A percentile compares a stretch with the other conserved stretches of the same genome.
Conservation (phyloP, 1,140 invertebrate genomes). For the Lepidurus couesii region DNA sequence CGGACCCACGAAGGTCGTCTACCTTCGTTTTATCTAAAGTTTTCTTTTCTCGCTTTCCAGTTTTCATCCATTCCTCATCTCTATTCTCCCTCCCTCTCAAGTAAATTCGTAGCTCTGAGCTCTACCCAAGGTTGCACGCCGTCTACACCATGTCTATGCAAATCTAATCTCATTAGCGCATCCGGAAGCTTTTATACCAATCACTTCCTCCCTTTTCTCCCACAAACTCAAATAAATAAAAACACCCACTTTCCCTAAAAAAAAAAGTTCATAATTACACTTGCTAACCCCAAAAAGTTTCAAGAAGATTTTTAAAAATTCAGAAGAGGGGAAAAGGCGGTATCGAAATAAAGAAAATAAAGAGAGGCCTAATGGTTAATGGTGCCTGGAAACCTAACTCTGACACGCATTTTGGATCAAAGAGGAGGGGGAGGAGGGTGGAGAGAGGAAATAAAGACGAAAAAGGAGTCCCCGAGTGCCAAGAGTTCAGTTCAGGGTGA, state of each 20-base stretch:
- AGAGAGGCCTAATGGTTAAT: too few relatives aligned
- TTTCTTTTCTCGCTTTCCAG: neutral
- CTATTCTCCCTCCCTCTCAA: neutral
- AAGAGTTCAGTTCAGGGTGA: neutral
- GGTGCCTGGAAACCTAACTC: too few relatives aligned
- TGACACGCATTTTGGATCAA: too few relatives aligned
- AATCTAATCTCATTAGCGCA: constrained; percentile 13
- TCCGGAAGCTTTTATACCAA: neutral
- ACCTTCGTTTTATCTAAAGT: neutral
- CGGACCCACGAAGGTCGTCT: neutral
- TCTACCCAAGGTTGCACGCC: neutral
- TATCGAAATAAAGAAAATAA: too few relatives aligned
- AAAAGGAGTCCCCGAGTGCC: too few relatives aligned
- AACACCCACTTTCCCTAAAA: neutral
- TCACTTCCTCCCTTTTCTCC: neutral
- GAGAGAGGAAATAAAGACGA: too few relatives aligned
- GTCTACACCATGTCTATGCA: constrained; percentile 3
- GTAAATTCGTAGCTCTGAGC: neutral
- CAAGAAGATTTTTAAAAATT: too few relatives aligned
- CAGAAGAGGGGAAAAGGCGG: too few relatives aligned
- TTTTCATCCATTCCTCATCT: neutral
- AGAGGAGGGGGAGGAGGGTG: too few relatives aligned
- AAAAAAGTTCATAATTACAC: too few relatives aligned
- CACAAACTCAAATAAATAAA: neutral
- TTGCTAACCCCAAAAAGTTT: too few relatives aligned